Conservation (phyloP, 1,140 invertebrate genomes). For the Diabrotica virgifera region DNA sequence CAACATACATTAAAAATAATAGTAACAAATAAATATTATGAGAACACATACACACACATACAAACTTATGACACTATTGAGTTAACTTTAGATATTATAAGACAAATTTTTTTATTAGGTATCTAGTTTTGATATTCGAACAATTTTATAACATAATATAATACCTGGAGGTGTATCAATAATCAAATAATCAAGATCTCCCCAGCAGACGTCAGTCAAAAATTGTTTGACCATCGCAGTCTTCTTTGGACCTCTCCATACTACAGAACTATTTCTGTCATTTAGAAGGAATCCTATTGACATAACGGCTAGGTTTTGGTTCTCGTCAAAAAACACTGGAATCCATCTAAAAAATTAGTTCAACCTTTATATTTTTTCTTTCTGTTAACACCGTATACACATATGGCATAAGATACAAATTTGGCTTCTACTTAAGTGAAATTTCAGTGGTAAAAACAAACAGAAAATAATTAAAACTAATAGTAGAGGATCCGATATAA, state of each 20-base stretch:
- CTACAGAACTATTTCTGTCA: slow-evolving; percentile 82
- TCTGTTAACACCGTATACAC: not conserved
- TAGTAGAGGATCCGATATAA: no score
- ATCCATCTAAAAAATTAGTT: slow-evolving; percentile 62
- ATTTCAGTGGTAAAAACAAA: no score
- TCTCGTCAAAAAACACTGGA: slow-evolving; percentile 82
- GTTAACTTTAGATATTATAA: no score
- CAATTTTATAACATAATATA: not conserved
- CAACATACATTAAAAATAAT: no score
- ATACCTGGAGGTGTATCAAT: slow-evolving; percentile 88
- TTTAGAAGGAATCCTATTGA: slow-evolving; percentile 88
- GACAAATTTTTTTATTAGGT: no score
- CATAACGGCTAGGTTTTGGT: slow-evolving; percentile 88
- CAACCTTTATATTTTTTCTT: not conserved
- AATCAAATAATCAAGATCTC: slow-evolving; percentile 81
- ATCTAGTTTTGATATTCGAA: no score
- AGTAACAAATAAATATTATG: no score
- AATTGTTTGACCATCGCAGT: slow-evolving; percentile 95
- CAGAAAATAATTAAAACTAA: no score
- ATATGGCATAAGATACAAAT: no score
- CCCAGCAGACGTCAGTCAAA: slow-evolving; percentile 93
- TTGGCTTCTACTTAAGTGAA: no score
- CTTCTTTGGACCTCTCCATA: slow-evolving; percentile 95
- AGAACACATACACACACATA: no score
- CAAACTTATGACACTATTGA: no score